Base-by-base conservation (phyloP, 2,797 vertebrate species). In the Phylloscopus collybita region DNA sequence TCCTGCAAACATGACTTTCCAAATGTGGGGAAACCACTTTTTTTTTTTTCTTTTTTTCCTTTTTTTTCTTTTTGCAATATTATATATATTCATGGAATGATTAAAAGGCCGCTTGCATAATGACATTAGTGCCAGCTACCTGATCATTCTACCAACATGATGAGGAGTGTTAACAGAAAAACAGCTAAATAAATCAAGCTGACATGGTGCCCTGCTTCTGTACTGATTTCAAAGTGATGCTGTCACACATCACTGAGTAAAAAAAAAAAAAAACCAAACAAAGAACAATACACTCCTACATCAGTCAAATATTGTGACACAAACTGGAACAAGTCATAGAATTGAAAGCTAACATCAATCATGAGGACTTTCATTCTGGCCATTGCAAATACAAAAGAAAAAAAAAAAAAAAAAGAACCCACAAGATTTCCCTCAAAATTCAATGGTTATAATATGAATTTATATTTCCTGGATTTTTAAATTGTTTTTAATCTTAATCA, bases 241-340 rank as follows among this genome's bases (percentile, higher is more conserved):
- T 90, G 86, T 93, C 91, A 94, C 83, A 79, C 53, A 88, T 79
- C 76, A 84, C 26, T 75, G 78, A 84, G 84, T 61, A 59, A 87
- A 72, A 80, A 88, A 88, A 34, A 88, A 34, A 34, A 83, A 83
- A 74, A 61, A n/a, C 26, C 56, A 92, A 89, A 92, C 34, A 92
- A 94, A 94, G 75, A 54, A 2, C 56, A 81, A 65, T 85, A 59
- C 17, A 76, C 59, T 93, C 44, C 73, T 87, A 87, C 62, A 92
- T 95, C 91, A 91, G 88, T 95, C 91, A 96, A 90, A 96, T 87
- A 95, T 92, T 95, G 67, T 92, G 88, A 93, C 89, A 94, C 51
- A 94, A 96, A 94, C 84, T 93, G 86, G 73, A 94, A 93, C 51
- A 84, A 95, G 80, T 93, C 80, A 86, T 72, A 32, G 36, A 92